Evolutionary conservation across 2,888 invertebrate genomes (phyloP), one percentile per base, ranked within the genome.

Genomic region (Metopia argyrocephala): DNA sequence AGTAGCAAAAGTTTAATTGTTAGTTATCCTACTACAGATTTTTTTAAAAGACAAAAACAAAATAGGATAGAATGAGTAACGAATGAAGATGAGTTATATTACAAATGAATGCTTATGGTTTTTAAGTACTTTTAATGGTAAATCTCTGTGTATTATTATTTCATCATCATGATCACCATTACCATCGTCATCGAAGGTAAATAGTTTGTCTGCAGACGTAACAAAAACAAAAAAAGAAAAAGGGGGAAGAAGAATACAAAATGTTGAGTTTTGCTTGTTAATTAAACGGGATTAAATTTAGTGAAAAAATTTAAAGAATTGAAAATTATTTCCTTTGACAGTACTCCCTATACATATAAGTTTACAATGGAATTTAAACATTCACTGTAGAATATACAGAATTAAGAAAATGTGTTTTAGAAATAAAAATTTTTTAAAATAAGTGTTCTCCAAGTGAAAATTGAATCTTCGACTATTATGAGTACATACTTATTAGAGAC

Each of bases 1-100:
- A 64, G 78, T 74, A 78, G 78, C 81, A 69, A 74, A 78, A 81
- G 81, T 81, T 81, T 81, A 81, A 81, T 81, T 81, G 81, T 78
- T 74, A 78, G 66, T 74, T 78, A 73, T 78, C 78, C 78, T 73
- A 31, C 68, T 50, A n/a, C n/a, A n/a, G 65, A 70, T 76, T 69
- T 76, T 31, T 76, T 73, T 15, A 38, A 38, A 38, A 38, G 38
- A 38, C 15, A 38, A 38, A 38, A 38, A 38, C 38, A 38, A 25
- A 48, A 20, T 23, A 56, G n/a, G 25, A 46, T n/a, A 18, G 48
- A 23, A 15, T 62, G n/a, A 46, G 23, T 12, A n/a, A 23, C 23
- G 23, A 25, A 27, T 23, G 27, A 12, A 69, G 65, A 25, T 64
- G 79, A 65, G 70, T 70, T 59, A 59, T 69, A 68, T 78, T 81